Evolutionary conservation across 2,888 invertebrate species (phyloP).

Genomic region (Reticulitermes lucifugus): DNA sequence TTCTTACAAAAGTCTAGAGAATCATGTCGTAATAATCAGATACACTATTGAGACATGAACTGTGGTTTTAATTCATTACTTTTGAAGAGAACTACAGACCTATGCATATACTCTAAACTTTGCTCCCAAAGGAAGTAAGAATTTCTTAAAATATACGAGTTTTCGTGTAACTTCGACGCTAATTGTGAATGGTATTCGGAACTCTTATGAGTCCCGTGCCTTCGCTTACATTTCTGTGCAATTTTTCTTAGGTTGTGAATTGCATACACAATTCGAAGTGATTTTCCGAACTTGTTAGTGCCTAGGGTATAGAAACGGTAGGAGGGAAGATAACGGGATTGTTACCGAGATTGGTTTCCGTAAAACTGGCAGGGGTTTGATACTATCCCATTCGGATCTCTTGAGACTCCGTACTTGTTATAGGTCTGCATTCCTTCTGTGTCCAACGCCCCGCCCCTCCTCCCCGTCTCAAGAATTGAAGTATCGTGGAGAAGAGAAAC

Average conservation of each 20-base stretch:
- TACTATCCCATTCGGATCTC: slow-evolving; percentile 19
- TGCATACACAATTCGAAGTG: slow-evolving; percentile 7
- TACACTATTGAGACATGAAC: no score
- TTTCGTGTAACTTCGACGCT: no score
- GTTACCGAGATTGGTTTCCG: slow-evolving; percentile 35
- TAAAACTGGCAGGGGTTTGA: slow-evolving; percentile 28
- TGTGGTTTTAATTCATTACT: neutral
- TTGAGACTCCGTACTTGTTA: neutral
- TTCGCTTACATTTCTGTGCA: neutral
- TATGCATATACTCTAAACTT: no score
- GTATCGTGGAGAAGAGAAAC: neutral
- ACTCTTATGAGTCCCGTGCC: neutral
- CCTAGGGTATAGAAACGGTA: neutral
- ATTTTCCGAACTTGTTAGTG: neutral
- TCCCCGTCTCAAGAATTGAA: neutral
- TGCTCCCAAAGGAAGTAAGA: no score
- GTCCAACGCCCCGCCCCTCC: neutral
- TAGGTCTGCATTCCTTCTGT: neutral
- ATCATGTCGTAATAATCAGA: no score
- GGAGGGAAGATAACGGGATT: slow-evolving; percentile 33
- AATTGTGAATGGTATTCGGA: no score
- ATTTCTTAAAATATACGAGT: no score
- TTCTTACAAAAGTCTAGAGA: no score
- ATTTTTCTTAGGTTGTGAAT: neutral
- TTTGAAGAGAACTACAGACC: no score